Evolutionary conservation across 2,888 invertebrate genomes (phyloP).

Genomic region (Synergus laeviventris): DNA sequence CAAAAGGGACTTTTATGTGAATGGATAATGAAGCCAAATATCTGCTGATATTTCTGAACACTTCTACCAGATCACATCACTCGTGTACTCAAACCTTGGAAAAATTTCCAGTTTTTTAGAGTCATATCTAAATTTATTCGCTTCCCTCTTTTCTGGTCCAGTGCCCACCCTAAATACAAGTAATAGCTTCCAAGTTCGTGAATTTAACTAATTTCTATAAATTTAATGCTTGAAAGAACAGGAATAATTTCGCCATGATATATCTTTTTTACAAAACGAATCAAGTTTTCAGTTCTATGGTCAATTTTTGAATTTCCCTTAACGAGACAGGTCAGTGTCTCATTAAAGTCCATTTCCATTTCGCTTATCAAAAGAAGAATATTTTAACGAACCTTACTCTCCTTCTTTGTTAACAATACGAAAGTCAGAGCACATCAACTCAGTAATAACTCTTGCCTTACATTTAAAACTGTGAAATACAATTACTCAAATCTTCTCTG

Average conservation of each 20-base stretch:
- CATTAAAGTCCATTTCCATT: constrained; percentile 42
- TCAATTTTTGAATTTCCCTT: constrained; percentile 4
- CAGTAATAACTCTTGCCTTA: background rate
- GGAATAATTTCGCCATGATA: background rate
- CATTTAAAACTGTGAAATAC: background rate
- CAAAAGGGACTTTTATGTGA: constrained; percentile 26
- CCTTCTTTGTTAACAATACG: constrained; percentile 46
- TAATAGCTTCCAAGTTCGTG: background rate
- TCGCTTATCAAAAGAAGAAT: constrained; percentile 29
- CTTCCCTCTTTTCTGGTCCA: too few relatives aligned
- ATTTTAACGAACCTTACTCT: constrained; percentile 48
- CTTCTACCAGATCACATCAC: background rate
- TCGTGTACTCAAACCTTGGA: background rate
- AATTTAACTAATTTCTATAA: background rate
- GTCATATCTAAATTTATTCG: background rate
- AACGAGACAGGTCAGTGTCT: background rate
- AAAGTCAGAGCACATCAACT: constrained; percentile 8
- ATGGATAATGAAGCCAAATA: constrained; percentile 32
- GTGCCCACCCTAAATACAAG: too few relatives aligned
- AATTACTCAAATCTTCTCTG: background rate
- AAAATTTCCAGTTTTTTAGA: background rate
- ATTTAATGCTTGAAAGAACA: background rate
- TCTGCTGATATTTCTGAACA: constrained; percentile 7
- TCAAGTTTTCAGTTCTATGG: constrained; percentile 8
- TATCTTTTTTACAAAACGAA: background rate